Conservation (phyloP, 2,888 invertebrate species). For the Heliconius ismenius region DNA sequence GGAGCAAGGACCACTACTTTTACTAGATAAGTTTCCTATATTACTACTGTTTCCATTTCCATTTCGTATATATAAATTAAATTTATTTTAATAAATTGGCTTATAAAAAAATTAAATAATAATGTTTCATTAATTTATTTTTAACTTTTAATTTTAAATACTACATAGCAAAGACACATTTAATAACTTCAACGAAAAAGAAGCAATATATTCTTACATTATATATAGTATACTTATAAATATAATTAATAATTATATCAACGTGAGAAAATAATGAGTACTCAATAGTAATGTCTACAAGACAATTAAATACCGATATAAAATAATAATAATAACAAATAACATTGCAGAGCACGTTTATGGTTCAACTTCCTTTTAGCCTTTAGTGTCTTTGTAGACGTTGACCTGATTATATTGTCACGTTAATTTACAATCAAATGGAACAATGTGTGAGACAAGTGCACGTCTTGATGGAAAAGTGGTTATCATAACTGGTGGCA, state of each 20-base stretch:
- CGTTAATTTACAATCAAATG: conserved; percentile 20
- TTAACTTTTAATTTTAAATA: too few species aligned
- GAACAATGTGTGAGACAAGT: conserved; percentile 56
- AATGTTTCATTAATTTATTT: too few species aligned
- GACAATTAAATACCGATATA: conserved; percentile 33
- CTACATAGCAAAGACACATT: too few species aligned
- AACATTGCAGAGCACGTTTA: conserved; percentile 42
- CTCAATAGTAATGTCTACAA: conserved; percentile 28
- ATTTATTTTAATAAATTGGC: background rate
- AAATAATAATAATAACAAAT: conserved; percentile 46
- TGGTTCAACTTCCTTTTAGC: conserved; percentile 44
- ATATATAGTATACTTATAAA: background rate
- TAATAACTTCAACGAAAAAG: too few species aligned
- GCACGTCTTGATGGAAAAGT: conserved; percentile 64
- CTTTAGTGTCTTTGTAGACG: conserved; percentile 42
- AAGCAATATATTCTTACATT: too few species aligned
- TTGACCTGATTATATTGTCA: conserved; percentile 34
- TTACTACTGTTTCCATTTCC: background rate
- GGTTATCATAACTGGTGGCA: conserved; percentile 70
- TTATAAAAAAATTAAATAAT: too few species aligned
- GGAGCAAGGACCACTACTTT: conserved; percentile 17
- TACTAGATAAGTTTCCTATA: conserved; percentile 3
- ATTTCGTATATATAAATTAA: background rate
- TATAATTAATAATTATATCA: background rate
- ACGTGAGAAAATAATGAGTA: conserved; percentile 28